Evolutionary conservation across 2,888 invertebrate genomes (phyloP).

Genomic region (Drosophila formosana): DNA sequence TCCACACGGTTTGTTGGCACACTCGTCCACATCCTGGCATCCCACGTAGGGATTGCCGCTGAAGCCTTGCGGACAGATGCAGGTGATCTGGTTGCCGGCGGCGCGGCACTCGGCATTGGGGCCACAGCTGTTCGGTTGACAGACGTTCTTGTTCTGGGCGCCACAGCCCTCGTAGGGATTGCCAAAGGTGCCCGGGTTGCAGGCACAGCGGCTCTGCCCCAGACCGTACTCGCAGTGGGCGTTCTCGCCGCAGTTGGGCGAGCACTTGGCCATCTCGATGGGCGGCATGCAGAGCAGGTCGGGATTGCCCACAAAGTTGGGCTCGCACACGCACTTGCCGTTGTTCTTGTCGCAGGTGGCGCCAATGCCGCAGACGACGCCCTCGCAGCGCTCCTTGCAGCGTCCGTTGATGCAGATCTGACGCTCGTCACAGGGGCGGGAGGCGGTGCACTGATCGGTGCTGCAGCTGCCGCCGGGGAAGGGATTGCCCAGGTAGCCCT

Average conservation of each 20-base stretch:
- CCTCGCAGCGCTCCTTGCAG: slow-evolving; percentile 95
- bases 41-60: slow-evolving; percentile 94
- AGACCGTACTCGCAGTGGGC: slow-evolving; percentile 94
- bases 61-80: slow-evolving; percentile 93
- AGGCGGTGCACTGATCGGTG: slow-evolving; percentile 92
- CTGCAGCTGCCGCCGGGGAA: slow-evolving; percentile 95
- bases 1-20: slow-evolving; percentile 91
- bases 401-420: slow-evolving; percentile 94
- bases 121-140: slow-evolving; percentile 91
- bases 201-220: slow-evolving; percentile 91
- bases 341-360: slow-evolving; percentile 92
- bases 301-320: slow-evolving; percentile 95
- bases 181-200: slow-evolving; percentile 93
- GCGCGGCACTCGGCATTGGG: slow-evolving; percentile 92
- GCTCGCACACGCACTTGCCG: slow-evolving; percentile 94
- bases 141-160: slow-evolving; percentile 89
- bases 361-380: slow-evolving; percentile 94
- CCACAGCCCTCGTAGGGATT: slow-evolving; percentile 95
- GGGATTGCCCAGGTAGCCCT: slow-evolving; percentile 95
- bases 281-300: slow-evolving; percentile 96
- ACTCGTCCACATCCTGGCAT: slow-evolving; percentile 94
- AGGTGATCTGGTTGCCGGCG: slow-evolving; percentile 90
- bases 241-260: slow-evolving; percentile 92
- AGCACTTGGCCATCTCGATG: slow-evolving; percentile 91
- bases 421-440: slow-evolving; percentile 91